These are phyloP conservation scores for Pinna nobilis DNA, from an alignment of 1,140 invertebrate genomes.

Conservation along the genomic window DNA sequence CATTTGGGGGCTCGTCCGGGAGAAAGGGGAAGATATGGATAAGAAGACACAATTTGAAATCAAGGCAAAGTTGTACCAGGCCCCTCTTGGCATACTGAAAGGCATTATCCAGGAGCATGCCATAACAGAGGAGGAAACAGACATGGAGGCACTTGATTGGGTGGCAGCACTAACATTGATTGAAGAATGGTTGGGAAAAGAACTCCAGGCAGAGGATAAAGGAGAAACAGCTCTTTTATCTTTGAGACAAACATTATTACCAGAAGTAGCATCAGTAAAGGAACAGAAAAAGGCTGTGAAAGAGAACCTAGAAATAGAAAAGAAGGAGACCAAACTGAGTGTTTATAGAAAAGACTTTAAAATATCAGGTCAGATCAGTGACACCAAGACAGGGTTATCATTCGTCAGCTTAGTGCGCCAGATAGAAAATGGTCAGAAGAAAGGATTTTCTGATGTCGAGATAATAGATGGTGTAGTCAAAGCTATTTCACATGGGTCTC, in stretches of 20 bases:
- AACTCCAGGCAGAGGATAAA: not conserved
- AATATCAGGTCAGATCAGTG: constrained; percentile 27
- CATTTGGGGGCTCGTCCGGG: constrained; percentile 23
- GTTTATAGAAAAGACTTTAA: constrained; percentile 30
- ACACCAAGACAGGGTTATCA: not conserved
- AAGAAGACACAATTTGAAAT: not conserved
- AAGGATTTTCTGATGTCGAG: constrained; percentile 17
- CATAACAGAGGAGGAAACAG: not conserved
- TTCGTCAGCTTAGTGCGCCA: constrained; percentile 19
- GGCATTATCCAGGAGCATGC: not conserved
- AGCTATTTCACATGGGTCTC: not conserved
- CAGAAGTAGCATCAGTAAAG: not conserved
- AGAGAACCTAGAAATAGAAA: not conserved
- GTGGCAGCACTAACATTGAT: not conserved
- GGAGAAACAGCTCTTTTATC: not conserved
- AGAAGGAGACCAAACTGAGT: not conserved
- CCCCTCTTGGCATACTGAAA: not conserved
- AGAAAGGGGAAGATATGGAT: not conserved
- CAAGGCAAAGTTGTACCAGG: not conserved
- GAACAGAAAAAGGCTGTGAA: not conserved
- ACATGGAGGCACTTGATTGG: not conserved
- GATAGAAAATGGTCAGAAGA: constrained; percentile 13
- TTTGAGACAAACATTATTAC: not conserved
- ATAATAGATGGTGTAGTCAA: constrained; percentile 11
- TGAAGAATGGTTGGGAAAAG: not conserved